Base-by-base conservation (phyloP, 2,888 invertebrate species). In the Drosophila meridiana region DNA sequence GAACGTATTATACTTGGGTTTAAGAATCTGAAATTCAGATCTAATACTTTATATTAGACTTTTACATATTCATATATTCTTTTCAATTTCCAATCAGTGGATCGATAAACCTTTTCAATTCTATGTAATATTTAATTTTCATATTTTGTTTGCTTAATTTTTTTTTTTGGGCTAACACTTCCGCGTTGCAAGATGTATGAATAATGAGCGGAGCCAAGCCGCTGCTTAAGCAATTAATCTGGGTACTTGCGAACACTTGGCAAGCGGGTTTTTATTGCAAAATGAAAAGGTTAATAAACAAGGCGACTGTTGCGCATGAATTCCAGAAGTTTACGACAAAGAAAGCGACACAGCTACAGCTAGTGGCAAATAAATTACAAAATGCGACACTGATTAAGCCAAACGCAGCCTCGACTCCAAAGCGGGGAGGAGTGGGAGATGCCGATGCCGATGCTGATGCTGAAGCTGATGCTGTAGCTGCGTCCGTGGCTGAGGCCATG, bases 241-340 rank as follows among this genome's bases (percentile, higher is more conserved):
- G 84, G 53, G 50, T 61, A 67, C 67, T 63, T 74, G 55, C 56
- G 66, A 71, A 64, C 72, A 86, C 72, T 77, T 74, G 61, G 76
- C 68, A 71, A 78, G 71, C 80, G 78, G 63, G 78, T 77, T 83
- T 82, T 82, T 75, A 85, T 76, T 84, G 73, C 85, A 63, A 78
- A 79, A 87, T 70, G 57, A 77, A 87, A 84, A 85, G 85, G 87
- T 85, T 85, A 85, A 85, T 87, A 85, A 87, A 85, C 87, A 85
- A 87, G 69, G 79, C 73, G 74, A 68, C 53, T 63, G 83, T 60
- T 72, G 80, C 75, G 76, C 68, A 85, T 85, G 81, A 85, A 83
- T 72, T 79, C 74, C 75, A 72, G 76, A 84, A 73, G 76, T 82
- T 82, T 77, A 80, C 75, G 83, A 87, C 87, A 87, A 87, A 87